Conservation (phyloP, 2,888 invertebrate species). For the Drosophila phalerata region DNA sequence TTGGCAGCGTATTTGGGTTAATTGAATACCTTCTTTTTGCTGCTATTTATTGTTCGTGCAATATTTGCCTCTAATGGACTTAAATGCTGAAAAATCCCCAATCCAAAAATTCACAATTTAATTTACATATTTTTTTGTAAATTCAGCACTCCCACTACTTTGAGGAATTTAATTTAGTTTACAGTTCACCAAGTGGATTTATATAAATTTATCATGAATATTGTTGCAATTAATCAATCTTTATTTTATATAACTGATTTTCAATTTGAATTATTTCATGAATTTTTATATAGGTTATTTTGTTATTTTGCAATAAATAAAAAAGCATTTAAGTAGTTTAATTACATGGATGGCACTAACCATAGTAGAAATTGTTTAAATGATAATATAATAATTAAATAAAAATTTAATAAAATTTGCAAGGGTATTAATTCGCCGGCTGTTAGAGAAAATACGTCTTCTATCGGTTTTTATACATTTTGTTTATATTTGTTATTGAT, state of each 20-base stretch:
- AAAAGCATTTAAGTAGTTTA: background rate
- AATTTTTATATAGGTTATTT: too few relatives aligned
- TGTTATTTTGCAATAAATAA: too few relatives aligned
- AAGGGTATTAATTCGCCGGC: conserved; percentile 24
- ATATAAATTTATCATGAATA: conserved; percentile 4
- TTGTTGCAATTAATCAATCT: background rate
- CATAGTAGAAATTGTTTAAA: background rate
- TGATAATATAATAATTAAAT: background rate
- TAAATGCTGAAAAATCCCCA: conserved; percentile 25
- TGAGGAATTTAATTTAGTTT: conserved; percentile 42
- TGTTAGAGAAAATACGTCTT: background rate
- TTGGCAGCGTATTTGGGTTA: conserved; percentile 65
- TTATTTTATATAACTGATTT: background rate
- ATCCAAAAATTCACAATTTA: conserved; percentile 30
- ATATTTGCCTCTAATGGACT: conserved; percentile 51
- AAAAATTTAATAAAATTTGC: background rate
- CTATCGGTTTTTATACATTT: conserved; percentile 37
- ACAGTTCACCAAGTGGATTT: background rate
- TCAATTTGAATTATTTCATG: too few relatives aligned
- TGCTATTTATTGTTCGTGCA: conserved; percentile 55
- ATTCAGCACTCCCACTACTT: conserved; percentile 61
- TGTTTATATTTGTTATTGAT: conserved; percentile 31
- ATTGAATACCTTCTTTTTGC: conserved; percentile 57
- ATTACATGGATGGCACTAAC: background rate
- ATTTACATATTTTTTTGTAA: conserved; percentile 67